Percentiles rank a stretch among this genome's conserved stretches.
phyloP scores from a whole-genome alignment of 2,888 invertebrate species.

The Eurytoma adleriae region DNA sequence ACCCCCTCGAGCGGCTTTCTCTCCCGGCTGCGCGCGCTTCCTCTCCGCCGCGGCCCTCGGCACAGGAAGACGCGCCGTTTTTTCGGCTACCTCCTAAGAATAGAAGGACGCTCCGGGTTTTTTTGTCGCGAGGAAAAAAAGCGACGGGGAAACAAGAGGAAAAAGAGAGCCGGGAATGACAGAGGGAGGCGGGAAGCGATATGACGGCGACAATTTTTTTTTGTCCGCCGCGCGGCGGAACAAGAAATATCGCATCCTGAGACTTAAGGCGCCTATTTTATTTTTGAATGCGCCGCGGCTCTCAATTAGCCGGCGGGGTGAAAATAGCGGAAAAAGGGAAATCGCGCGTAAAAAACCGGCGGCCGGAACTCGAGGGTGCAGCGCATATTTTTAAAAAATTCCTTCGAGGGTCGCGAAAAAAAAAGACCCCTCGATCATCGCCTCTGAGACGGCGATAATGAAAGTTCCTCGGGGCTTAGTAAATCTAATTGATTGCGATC shows the following conservation, averaged over 20 bases:
- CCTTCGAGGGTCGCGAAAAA: conserved; percentile 4
- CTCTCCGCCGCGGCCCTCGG: background rate
- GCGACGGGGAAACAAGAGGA: conserved; percentile 25
- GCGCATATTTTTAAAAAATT: conserved; percentile 27
- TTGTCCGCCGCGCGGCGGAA: background rate
- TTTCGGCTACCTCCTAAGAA: conserved; percentile 30
- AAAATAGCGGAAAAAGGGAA: conserved; percentile 59
- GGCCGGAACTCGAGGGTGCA: background rate
- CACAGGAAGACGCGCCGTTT: conserved; percentile 24
- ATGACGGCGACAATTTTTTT: conserved; percentile 36
- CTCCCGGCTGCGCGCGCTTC: background rate
- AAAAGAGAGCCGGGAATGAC: conserved; percentile 4
- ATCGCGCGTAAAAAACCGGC: conserved; percentile 48
- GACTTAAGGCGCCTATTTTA: conserved; percentile 6
- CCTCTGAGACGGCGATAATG: conserved; percentile 12
- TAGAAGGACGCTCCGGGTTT: conserved; percentile 32
- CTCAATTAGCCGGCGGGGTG: conserved; percentile 60
- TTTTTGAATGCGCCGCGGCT: conserved; percentile 34
- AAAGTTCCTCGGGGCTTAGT: conserved; percentile 16
- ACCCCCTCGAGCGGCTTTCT: conserved; percentile 26
- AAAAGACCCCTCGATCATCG: conserved; percentile 4
- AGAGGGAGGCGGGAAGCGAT: conserved; percentile 19
- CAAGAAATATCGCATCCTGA: conserved; percentile 20
- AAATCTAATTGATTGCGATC: conserved; percentile 31
- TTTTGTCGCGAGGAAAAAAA: conserved; percentile 8